Base-by-base conservation (phyloP, 2,113 vertebrate species). In the Scolopax mira region DNA sequence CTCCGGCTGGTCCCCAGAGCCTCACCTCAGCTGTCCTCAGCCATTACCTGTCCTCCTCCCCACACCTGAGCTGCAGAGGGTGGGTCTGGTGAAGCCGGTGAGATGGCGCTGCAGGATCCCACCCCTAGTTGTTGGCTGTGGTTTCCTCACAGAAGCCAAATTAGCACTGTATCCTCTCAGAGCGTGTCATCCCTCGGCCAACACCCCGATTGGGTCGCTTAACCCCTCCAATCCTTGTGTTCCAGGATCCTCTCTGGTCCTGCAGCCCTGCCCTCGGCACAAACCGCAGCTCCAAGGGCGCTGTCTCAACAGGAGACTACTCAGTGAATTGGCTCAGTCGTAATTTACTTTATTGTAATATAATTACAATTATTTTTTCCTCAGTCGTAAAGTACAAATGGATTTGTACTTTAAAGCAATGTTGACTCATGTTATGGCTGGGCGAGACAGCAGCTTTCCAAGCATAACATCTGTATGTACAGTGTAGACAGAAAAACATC, bases 291-390 rank as follows among this genome's bases (percentile, higher is more conserved):
- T 94, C 70, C 61, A 79, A 83, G 85, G 84, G 67, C 2, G 3
- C 90, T 85, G 84, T 90, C 93, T 97, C 94, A 23, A 70, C 74
- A 85, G 91, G 94, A 96, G 89, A 64, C 73, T 79, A 88, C 95
- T 94, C 92, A 95, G 89, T 92, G 89, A 95, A 93, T 91, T 97
- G 96, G 93, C 89, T 94, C 95, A 96, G 80, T 91, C 80, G 57
- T 78, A 91, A 89, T n/a, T n/a, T n/a, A n/a, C n/a, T n/a, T n/a
- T n/a, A n/a, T n/a, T n/a, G n/a, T n/a, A n/a, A n/a, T n/a, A n/a
- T n/a, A n/a, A n/a, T n/a, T n/a, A n/a, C n/a, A n/a, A n/a, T n/a
- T n/a, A n/a, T n/a, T n/a, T n/a, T n/a, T n/a, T n/a, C n/a, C 89
- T 94, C 95, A 96, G 80, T 91, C 80, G 57, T 78, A 91, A 89